phyloP scores from a whole-genome alignment of 2,888 invertebrate genomes.

The Ptychoptera albimana region DNA sequence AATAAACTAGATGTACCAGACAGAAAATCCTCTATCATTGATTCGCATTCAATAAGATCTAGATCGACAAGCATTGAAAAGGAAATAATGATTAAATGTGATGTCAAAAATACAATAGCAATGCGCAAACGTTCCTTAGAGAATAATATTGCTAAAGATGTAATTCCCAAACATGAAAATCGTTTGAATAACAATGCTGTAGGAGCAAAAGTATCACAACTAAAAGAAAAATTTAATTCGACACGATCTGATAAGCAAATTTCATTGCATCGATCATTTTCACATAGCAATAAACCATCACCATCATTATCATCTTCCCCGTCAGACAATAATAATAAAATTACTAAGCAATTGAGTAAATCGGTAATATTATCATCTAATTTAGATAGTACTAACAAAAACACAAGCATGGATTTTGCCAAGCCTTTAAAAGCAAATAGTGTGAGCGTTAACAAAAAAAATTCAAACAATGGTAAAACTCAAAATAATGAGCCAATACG shows the following conservation, averaged over 20 bases:
- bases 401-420: neutral
- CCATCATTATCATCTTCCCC: neutral
- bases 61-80: constrained; percentile 7
- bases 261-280: neutral
- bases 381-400: neutral
- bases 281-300: neutral
- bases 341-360: neutral
- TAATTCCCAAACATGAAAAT: neutral
- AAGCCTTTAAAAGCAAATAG: no score
- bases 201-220: constrained; percentile 24
- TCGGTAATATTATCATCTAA: neutral
- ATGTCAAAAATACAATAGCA: constrained; percentile 28
- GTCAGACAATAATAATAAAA: neutral
- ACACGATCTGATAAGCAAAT: neutral
- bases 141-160: constrained; percentile 20
- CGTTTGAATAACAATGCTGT: constrained; percentile 11
- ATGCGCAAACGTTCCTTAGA: constrained; percentile 30
- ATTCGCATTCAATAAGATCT: neutral
- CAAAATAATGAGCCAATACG: neutral
- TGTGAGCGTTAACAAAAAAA: neutral
- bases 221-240: constrained; percentile 23
- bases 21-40: no score
- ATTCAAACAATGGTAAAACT: neutral
- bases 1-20: no score
- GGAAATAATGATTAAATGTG: constrained; percentile 26